Base-by-base conservation (phyloP, 2,797 vertebrate genomes). In the Pseudochirops corinnae region DNA sequence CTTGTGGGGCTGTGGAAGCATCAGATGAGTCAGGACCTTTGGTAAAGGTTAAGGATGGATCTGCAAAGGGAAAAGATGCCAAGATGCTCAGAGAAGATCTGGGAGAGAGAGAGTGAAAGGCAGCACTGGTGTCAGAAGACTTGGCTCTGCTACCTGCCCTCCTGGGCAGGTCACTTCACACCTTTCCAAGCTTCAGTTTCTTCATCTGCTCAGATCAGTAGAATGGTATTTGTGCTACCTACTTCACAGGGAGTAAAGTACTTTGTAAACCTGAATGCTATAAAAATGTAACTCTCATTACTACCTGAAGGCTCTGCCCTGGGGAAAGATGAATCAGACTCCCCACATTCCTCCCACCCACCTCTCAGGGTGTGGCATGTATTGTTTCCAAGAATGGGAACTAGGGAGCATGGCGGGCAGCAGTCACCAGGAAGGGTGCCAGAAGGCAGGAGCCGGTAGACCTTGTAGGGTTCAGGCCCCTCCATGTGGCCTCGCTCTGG, bases 401-500 rank as follows among this genome's bases (percentile, higher is more conserved):
- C 18, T 26, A 46, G 18, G 39, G 28, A 56, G 91, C 55, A 58
- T 24, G 46, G 56, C 5, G n/a, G 52, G 39, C 21, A 10, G 46
- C 56, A 94, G 97, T 97, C 55, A 98, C 98, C 94, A 1, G 90
- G 50, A 7, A 14, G 24, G 95, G 99, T 99, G 96, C 93, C 98
- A 55, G 98, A 21, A 0, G 99, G 99, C 0, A 99, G 98, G 50
- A 99, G 98, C 18, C 99, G 99, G 93, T 99, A 99, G 1, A 99
- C 99, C 97, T 99, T 99, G 98, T 99, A 99, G 0, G 99, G 99
- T 93, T 99, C 99, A 0, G 99, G 98, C 92, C 99, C 99, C 96
- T 99, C 99, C 97, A 99, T 98, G 95, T 99, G 99, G n/a, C 99
- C 99, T 14, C 98, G 99, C 0, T 98, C 98, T 1, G 97, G 97